A percentile compares a stretch with the other conserved stretches of the same genome.
Conservation (phyloP, 2,888 invertebrate species). For the Furcula furcula region DNA sequence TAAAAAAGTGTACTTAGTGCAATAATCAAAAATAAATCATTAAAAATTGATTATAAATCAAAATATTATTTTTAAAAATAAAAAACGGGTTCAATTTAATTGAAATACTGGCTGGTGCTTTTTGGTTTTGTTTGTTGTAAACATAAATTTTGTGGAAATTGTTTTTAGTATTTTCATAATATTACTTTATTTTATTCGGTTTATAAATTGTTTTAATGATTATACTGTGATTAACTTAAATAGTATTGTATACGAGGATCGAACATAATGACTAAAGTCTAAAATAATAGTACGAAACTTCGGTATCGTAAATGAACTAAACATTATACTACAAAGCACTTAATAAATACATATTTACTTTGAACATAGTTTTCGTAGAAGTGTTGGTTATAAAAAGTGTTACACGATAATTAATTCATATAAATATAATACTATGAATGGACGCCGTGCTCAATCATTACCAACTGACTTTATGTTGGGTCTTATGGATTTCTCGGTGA, state of each 20-base stretch:
- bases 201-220: background rate
- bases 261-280: conserved; percentile 1
- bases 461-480: too few relatives aligned
- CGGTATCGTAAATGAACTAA: too few relatives aligned
- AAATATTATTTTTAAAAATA: conserved; percentile 18
- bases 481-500: too few relatives aligned
- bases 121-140: conserved; percentile 20
- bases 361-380: too few relatives aligned
- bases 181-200: background rate
- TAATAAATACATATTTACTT: too few relatives aligned
- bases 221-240: conserved; percentile 11
- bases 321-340: too few relatives aligned
- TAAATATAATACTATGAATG: too few relatives aligned
- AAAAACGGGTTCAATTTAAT: conserved; percentile 43
- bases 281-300: too few relatives aligned
- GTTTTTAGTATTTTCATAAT: background rate
- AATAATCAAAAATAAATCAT: conserved; percentile 43
- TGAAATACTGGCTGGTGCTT: conserved; percentile 24
- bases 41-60: conserved; percentile 35
- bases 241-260: conserved; percentile 6
- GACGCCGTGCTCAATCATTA: too few relatives aligned
- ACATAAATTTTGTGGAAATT: conserved; percentile 1
- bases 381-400: too few relatives aligned
- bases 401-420: too few relatives aligned
- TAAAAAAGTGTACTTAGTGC: conserved; percentile 52